phyloP scores from a whole-genome alignment of 2,888 invertebrate species.

The Synanthedon myopaeformis region DNA sequence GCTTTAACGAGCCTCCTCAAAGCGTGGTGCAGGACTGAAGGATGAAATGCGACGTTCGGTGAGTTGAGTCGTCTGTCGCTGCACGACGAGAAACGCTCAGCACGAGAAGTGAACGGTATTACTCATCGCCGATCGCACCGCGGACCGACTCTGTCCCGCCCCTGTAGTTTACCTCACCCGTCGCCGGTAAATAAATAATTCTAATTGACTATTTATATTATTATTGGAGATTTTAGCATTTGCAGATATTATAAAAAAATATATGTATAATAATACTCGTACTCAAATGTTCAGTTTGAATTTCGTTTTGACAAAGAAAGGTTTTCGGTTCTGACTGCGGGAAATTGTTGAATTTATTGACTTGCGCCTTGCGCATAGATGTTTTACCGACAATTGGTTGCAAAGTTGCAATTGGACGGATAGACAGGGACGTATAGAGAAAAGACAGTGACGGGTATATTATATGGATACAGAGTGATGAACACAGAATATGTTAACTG shows the following conservation, averaged over 20 bases:
- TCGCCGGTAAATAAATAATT: not conserved
- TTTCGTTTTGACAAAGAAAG: not conserved
- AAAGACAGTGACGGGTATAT: too few relatives aligned
- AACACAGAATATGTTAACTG: too few relatives aligned
- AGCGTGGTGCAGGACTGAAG: conserved; percentile 45
- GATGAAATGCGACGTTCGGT: conserved; percentile 10
- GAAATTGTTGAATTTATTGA: conserved; percentile 38
- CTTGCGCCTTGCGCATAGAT: conserved; percentile 23
- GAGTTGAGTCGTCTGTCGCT: conserved; percentile 26
- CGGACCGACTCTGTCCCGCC: conserved; percentile 18
- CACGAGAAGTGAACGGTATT: conserved; percentile 61
- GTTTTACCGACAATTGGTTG: conserved; percentile 41
- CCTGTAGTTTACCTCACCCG: not conserved
- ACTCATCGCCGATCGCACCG: conserved; percentile 57
- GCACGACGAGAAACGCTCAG: conserved; percentile 52
- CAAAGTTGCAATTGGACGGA: too few relatives aligned
- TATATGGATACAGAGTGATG: too few relatives aligned
- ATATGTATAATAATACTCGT: not conserved
- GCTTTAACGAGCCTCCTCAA: conserved; percentile 47
- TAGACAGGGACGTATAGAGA: too few relatives aligned
- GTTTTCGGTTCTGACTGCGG: not conserved
- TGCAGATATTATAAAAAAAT: not conserved
- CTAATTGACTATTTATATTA: not conserved
- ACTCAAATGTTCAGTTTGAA: too few relatives aligned
- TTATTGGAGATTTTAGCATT: not conserved